These are phyloP conservation scores for Patiria miniata DNA, from an alignment of 35 echinoderm and acorn worm genomes.

Conservation along the genomic window DNA sequence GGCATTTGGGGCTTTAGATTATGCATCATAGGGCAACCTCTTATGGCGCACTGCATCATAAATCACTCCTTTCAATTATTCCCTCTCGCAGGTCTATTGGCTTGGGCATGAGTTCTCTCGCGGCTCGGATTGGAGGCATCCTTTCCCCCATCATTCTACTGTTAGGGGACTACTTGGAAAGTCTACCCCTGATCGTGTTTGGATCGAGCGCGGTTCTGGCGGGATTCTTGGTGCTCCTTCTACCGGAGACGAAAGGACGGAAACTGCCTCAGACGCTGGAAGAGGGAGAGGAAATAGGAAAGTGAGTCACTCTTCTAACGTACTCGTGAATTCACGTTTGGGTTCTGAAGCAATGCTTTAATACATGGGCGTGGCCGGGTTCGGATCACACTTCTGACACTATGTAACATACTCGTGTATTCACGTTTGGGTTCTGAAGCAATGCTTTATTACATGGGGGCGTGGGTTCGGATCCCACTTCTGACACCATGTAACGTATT, in stretches of 20 bases:
- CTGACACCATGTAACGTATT: no score
- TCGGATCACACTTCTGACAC: no score
- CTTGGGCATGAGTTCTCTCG: background rate
- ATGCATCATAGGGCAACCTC: no score
- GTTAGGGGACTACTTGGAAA: constrained; percentile 29
- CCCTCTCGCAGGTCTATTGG: background rate
- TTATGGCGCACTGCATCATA: background rate
- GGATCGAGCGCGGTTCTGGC: constrained; percentile 40
- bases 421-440: no score
- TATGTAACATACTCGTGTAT: no score
- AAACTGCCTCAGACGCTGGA: constrained; percentile 60
- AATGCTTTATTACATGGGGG: no score
- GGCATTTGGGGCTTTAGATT: no score
- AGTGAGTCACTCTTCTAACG: background rate
- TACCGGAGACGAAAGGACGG: constrained; percentile 55
- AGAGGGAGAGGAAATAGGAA: constrained; percentile 61
- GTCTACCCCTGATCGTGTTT: constrained; percentile 50
- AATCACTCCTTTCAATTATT: background rate
- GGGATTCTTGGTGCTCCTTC: constrained; percentile 46
- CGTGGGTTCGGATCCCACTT: no score
- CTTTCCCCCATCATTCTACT: constrained; percentile 48
- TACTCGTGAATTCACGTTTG: no score
- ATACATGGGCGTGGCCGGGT: no score
- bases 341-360: no score
- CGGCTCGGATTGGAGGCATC: constrained; percentile 24